Percentiles rank a stretch among this genome's conserved stretches.
Conservation (phyloP, 1,140 invertebrate genomes). For the Dryas iulia region DNA sequence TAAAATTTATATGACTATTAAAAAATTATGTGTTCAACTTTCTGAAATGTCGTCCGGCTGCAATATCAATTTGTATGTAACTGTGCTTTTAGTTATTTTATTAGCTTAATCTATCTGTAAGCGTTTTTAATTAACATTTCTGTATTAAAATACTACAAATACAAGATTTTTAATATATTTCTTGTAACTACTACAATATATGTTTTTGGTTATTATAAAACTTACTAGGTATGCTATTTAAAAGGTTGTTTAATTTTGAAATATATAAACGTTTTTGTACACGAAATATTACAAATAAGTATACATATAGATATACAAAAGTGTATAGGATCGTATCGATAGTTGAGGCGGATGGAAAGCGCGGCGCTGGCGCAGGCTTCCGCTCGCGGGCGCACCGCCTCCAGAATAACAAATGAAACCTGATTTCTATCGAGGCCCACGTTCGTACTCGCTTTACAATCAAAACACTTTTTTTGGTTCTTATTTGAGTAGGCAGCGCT, state of each 20-base stretch:
- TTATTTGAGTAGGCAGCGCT: conserved; percentile 18
- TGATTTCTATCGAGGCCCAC: conserved; percentile 74
- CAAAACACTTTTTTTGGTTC: conserved; percentile 42
- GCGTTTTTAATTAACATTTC: too few species aligned
- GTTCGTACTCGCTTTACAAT: conserved; percentile 40
- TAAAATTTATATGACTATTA: conserved; percentile 7
- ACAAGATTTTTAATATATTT: too few species aligned
- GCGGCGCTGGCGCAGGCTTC: conserved; percentile 56
- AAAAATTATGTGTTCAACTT: not conserved
- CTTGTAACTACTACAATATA: too few species aligned
- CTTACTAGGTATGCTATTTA: too few species aligned
- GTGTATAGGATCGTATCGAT: conserved; percentile 34
- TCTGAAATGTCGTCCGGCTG: not conserved
- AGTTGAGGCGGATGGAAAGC: conserved; percentile 70
- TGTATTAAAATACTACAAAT: too few species aligned
- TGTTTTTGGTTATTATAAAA: too few species aligned
- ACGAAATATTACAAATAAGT: too few species aligned
- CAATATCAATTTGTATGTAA: not conserved
- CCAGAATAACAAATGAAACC: conserved; percentile 77
- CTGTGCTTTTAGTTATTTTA: not conserved
- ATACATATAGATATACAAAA: conserved; percentile 10
- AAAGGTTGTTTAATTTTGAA: too few species aligned
- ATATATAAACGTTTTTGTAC: too few species aligned
- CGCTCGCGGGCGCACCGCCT: conserved; percentile 56
- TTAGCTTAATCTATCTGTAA: too few species aligned